phyloP scores from a whole-genome alignment of 2,113 vertebrate genomes.

The Ivindomyrus marchei region DNA sequence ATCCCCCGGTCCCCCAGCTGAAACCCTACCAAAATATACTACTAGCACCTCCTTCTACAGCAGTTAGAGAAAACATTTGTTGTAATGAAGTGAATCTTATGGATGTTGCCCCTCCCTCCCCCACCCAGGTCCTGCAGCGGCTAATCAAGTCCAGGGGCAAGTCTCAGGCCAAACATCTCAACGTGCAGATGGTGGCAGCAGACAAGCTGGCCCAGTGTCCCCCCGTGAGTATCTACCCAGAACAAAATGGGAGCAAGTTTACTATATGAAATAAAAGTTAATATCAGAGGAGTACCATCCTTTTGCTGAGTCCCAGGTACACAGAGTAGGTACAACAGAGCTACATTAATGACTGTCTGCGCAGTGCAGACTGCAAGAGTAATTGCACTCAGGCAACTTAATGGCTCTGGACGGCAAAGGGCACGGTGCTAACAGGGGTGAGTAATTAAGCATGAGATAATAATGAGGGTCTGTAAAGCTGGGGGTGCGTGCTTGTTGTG shows the following conservation, averaged over 20 bases:
- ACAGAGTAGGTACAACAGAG: neutral
- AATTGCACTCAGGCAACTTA: neutral
- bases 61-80: neutral
- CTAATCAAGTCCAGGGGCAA: constrained; percentile 93
- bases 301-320: neutral
- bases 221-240: constrained; percentile 62
- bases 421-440: no score
- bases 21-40: neutral
- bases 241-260: neutral
- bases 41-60: neutral
- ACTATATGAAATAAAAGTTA: neutral
- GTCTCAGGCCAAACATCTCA: constrained; percentile 94
- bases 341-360: neutral
- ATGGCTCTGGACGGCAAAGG: neutral
- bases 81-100: neutral
- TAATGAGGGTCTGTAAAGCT: neutral
- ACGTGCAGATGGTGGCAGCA: constrained; percentile 93
- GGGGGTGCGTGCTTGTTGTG: neutral
- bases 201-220: constrained; percentile 94
- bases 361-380: neutral
- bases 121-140: constrained; percentile 82
- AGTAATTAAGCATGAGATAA: constrained; percentile 2
- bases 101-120: neutral
- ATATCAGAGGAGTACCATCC: neutral
- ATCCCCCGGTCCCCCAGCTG: neutral